Conservation (phyloP, 23 tunicate genomes). For the Trididemnum miniatum region DNA sequence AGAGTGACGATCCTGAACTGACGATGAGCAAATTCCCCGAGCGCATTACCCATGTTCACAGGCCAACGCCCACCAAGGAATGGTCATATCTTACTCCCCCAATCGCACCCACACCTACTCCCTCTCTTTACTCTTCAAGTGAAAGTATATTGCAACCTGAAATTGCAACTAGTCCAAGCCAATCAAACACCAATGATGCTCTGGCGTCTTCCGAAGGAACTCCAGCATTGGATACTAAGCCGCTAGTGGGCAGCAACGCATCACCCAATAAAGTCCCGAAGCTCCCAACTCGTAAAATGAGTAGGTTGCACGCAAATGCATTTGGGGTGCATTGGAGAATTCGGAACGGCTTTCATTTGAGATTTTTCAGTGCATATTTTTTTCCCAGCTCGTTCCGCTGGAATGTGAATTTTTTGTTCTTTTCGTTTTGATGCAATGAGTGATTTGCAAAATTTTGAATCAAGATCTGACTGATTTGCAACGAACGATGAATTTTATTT, state of each 20-base stretch:
- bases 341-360: too few relatives aligned
- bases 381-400: neutral
- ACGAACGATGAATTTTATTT: too few relatives aligned
- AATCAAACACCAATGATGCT: neutral
- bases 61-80: neutral
- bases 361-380: too few relatives aligned
- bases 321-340: too few relatives aligned
- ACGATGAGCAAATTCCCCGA: neutral
- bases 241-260: neutral
- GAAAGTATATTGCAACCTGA: conserved; percentile 10
- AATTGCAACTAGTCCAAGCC: neutral
- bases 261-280: neutral
- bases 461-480: too few relatives aligned
- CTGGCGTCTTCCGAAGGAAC: neutral
- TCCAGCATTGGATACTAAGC: neutral
- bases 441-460: too few relatives aligned
- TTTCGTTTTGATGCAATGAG: too few relatives aligned
- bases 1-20: neutral
- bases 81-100: neutral
- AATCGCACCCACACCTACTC: neutral
- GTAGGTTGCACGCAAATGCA: neutral
- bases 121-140: conserved; percentile 6
- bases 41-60: neutral
- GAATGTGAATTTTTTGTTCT: neutral
- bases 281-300: neutral